phyloP scores from a whole-genome alignment of 2,797 vertebrate species.

The Spea hammondii region DNA sequence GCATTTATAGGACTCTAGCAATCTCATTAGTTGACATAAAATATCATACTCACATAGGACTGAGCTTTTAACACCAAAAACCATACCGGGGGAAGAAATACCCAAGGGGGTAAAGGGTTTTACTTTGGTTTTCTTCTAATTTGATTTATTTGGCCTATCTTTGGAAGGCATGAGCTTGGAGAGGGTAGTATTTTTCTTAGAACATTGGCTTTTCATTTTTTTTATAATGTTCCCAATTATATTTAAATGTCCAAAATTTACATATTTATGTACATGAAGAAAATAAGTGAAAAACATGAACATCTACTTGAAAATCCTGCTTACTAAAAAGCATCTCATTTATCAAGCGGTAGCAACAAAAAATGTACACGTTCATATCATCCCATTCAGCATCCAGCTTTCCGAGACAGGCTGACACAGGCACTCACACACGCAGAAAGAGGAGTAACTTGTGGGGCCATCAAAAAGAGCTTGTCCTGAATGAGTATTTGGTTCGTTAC shows the following conservation, averaged over 20 bases:
- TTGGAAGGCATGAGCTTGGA: conserved; percentile 28
- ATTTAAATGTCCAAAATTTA: conserved; percentile 68
- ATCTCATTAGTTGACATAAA: not conserved
- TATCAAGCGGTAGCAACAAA: conserved; percentile 89
- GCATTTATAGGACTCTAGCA: not conserved
- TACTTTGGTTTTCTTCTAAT: conserved; percentile 57
- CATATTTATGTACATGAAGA: conserved; percentile 81
- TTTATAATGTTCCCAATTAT: conserved; percentile 51
- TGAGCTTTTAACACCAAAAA: not conserved
- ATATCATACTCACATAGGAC: not conserved
- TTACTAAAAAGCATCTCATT: conserved; percentile 59
- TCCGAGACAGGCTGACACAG: conserved; percentile 19
- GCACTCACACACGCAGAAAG: conserved; percentile 6
- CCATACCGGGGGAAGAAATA: not conserved
- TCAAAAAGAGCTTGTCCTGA: conserved; percentile 7
- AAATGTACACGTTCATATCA: conserved; percentile 53
- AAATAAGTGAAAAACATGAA: conserved; percentile 45
- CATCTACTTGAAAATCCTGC: conserved; percentile 54
- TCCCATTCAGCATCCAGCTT: conserved; percentile 31
- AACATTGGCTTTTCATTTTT: conserved; percentile 58
- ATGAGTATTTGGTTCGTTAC: conserved; percentile 12
- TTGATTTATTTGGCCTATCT: conserved; percentile 34
- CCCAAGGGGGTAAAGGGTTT: conserved; percentile 16
- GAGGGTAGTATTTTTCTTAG: conserved; percentile 64
- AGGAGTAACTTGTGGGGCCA: conserved; percentile 32